A percentile compares a stretch with the other conserved stretches of the same genome.
Conservation (phyloP, 2,797 vertebrate genomes). For the Erpetoichthys calabaricus region DNA sequence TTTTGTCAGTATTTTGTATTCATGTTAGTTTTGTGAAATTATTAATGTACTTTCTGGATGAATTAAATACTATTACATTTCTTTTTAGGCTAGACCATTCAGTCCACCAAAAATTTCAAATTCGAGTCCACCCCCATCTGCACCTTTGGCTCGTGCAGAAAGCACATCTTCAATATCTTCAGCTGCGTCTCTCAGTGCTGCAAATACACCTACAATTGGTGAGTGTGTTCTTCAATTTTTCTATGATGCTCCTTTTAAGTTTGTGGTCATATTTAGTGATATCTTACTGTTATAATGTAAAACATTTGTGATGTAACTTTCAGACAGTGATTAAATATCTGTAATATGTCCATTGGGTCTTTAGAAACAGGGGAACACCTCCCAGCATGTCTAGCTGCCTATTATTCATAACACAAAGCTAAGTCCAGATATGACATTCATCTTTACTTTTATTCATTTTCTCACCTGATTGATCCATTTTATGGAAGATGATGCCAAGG, state of each 20-base stretch:
- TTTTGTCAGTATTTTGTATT: no score
- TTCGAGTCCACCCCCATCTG: constrained; percentile 73
- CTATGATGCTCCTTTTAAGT: neutral
- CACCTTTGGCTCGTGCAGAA: constrained; percentile 81
- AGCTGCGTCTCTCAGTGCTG: constrained; percentile 76
- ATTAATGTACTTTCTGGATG: no score
- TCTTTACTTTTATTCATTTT: no score
- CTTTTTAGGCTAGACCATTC: constrained; percentile 77
- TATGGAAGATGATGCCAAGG: no score
- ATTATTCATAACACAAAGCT: no score
- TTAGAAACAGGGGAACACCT: no score
- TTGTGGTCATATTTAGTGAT: neutral
- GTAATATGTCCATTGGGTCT: no score
- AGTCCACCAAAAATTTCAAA: constrained; percentile 70
- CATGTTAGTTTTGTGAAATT: no score
- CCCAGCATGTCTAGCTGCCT: no score
- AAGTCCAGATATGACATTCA: no score
- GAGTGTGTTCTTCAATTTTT: constrained; percentile 23
- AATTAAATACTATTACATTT: constrained; percentile 9
- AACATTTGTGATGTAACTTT: neutral
- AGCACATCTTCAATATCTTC: constrained; percentile 94
- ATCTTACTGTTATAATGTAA: neutral
- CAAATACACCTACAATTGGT: constrained; percentile 90
- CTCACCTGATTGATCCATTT: no score
- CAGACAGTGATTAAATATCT: constrained; percentile 1